Conservation (phyloP, 2,113 vertebrate species). For the Poeciliopsis prolifica region DNA sequence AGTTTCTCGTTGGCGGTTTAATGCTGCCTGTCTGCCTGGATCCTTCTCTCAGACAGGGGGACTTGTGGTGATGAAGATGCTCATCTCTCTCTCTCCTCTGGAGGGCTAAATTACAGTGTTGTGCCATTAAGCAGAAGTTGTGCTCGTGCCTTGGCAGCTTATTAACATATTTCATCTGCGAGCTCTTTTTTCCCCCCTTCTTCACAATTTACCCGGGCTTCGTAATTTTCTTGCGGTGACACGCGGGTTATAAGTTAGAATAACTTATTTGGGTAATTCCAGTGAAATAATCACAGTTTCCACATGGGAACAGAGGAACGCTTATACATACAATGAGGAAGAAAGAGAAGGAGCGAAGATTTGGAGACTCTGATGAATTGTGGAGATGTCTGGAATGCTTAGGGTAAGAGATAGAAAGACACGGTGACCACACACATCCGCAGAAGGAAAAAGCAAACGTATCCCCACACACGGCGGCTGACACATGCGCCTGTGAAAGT, state of each 20-base stretch:
- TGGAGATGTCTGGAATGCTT: slow-evolving; percentile 35
- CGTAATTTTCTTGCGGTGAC: slow-evolving; percentile 38
- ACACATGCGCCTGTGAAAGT: slow-evolving; percentile 19
- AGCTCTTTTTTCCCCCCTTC: slow-evolving; percentile 28
- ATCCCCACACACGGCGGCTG: slow-evolving; percentile 35
- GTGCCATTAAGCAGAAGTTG: slow-evolving; percentile 79
- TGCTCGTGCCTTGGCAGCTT: slow-evolving; percentile 68
- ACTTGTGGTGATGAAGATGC: slow-evolving; percentile 73
- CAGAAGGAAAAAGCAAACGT: slow-evolving; percentile 29
- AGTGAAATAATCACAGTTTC: slow-evolving; percentile 49
- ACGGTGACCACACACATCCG: slow-evolving; percentile 40
- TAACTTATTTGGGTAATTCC: slow-evolving; percentile 53
- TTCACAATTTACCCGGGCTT: slow-evolving; percentile 47
- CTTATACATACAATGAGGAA: slow-evolving; percentile 36
- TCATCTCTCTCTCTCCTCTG: slow-evolving; percentile 71
- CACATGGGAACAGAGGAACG: slow-evolving; percentile 30
- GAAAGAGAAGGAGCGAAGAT: not conserved
- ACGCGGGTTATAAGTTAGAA: slow-evolving; percentile 48
- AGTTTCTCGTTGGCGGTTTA: slow-evolving; percentile 37
- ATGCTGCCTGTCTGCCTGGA: slow-evolving; percentile 47
- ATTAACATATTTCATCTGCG: slow-evolving; percentile 80
- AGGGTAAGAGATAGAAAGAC: slow-evolving; percentile 26
- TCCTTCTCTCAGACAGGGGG: slow-evolving; percentile 49
- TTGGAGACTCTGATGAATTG: slow-evolving; percentile 6
- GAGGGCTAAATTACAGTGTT: slow-evolving; percentile 75